Percentiles rank a stretch among this genome's conserved stretches.
These are phyloP conservation scores for Halcyon leucocephala DNA, from an alignment of 2,797 vertebrate species.

Conservation along the genomic window DNA sequence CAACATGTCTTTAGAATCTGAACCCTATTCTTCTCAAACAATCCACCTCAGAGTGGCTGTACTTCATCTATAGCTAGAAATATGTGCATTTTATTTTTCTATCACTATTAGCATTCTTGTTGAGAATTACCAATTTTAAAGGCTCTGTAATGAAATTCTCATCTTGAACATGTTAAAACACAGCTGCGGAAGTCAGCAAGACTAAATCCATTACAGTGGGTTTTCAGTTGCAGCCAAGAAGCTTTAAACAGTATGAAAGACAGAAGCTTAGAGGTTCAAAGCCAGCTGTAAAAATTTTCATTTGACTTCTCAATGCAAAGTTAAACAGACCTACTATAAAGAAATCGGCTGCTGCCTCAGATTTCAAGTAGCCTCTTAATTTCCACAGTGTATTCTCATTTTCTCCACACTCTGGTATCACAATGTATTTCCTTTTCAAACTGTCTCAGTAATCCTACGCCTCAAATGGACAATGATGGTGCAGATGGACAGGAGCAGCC, in stretches of 20 bases:
- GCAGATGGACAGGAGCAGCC: background rate
- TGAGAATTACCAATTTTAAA: background rate
- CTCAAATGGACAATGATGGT: background rate
- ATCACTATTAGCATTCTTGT: background rate
- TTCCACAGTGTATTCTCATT: background rate
- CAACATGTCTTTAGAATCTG: background rate
- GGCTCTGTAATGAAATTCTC: background rate
- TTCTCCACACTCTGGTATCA: background rate
- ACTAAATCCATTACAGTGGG: background rate
- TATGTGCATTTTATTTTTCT: background rate
- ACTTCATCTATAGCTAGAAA: background rate
- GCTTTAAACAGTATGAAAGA: slow-evolving; percentile 6
- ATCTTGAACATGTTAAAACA: background rate
- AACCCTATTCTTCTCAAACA: background rate
- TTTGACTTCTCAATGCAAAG: background rate
- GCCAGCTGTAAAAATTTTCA: slow-evolving; percentile 16
- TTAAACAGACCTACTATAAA: background rate
- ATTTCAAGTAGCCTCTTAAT: background rate
- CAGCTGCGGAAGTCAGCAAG: background rate
- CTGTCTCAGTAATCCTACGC: background rate
- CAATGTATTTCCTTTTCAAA: background rate
- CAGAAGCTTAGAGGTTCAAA: slow-evolving; percentile 15
- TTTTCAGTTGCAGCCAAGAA: slow-evolving; percentile 15
- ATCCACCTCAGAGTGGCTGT: background rate
- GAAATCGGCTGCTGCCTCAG: background rate